Evolutionary conservation across 2,113 vertebrate genomes (phyloP).

Genomic region (human (Homo sapiens)): DNA sequence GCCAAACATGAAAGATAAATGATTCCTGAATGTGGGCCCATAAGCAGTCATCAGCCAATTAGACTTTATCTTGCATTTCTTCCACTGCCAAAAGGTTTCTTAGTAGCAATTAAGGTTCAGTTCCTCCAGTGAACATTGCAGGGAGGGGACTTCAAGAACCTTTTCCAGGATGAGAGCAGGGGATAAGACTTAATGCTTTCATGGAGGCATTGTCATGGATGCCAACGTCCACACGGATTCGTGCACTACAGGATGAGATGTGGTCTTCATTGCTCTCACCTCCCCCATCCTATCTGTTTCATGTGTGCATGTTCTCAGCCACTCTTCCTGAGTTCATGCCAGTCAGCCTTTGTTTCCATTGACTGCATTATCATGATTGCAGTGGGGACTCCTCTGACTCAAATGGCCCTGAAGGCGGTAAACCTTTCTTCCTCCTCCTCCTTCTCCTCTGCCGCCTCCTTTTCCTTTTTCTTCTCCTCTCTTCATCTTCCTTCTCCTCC

Average conservation of each 20-base stretch:
- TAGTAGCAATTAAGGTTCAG: not conserved
- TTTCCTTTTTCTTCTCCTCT: not conserved
- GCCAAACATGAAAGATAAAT: not conserved
- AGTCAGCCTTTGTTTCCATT: too few species aligned
- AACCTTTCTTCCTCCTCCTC: not conserved
- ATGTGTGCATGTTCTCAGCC: not conserved
- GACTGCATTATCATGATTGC: too few species aligned
- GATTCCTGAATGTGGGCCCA: not conserved
- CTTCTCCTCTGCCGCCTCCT: not conserved
- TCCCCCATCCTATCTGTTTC: too few species aligned
- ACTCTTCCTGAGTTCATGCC: not conserved
- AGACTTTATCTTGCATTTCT: not conserved
- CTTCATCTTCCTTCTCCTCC: not conserved
- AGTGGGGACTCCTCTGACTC: too few species aligned
- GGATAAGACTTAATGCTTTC: rapidly evolving
- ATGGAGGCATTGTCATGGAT: rapidly evolving
- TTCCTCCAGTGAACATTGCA: not conserved
- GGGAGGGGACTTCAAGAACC: not conserved
- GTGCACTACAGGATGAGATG: too few species aligned
- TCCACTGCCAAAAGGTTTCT: rapidly evolving
- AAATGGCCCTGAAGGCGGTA: too few species aligned
- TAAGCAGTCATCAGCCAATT: not conserved
- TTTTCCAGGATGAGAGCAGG: rapidly evolving
- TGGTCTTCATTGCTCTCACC: too few species aligned
- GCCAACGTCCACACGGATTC: not conserved